phyloP scores from a whole-genome alignment of 2,888 invertebrate species.

The Heliothis peltigera region DNA sequence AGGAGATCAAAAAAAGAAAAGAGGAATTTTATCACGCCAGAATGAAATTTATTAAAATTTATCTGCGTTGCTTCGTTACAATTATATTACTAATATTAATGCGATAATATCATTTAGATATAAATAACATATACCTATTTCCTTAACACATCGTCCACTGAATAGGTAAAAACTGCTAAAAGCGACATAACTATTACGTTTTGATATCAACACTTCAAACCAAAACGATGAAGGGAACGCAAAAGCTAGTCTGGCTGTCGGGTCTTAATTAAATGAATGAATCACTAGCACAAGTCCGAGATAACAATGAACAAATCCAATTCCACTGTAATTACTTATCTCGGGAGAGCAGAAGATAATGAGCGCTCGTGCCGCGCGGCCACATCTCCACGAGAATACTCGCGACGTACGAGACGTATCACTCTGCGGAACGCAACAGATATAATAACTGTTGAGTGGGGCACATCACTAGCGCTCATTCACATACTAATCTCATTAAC shows the following conservation, averaged over 20 bases:
- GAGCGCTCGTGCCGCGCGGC: constrained; percentile 27
- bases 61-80: not conserved
- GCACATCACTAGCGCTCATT: not conserved
- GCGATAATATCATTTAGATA: constrained; percentile 1
- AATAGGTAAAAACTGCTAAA: not conserved
- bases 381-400: constrained; percentile 28
- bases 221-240: constrained; percentile 11
- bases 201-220: not conserved
- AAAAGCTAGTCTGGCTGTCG: constrained; percentile 39
- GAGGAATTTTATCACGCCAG: not conserved
- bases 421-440: constrained; percentile 18
- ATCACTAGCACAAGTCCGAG: constrained; percentile 63
- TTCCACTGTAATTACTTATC: constrained; percentile 71
- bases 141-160: constrained; percentile 8
- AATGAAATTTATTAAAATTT: not conserved
- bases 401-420: constrained; percentile 11
- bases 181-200: constrained; percentile 17
- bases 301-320: constrained; percentile 73
- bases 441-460: not conserved
- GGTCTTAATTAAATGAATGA: constrained; percentile 71
- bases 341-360: constrained; percentile 61
- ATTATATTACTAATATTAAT: not conserved
- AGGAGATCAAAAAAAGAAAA: not conserved
- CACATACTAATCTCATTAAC: too few relatives aligned
- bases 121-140: constrained; percentile 11